A percentile compares a stretch with the other conserved stretches of the same genome.
phyloP scores from a whole-genome alignment of 2,888 invertebrate genomes.

The Campaea margaritaria region DNA sequence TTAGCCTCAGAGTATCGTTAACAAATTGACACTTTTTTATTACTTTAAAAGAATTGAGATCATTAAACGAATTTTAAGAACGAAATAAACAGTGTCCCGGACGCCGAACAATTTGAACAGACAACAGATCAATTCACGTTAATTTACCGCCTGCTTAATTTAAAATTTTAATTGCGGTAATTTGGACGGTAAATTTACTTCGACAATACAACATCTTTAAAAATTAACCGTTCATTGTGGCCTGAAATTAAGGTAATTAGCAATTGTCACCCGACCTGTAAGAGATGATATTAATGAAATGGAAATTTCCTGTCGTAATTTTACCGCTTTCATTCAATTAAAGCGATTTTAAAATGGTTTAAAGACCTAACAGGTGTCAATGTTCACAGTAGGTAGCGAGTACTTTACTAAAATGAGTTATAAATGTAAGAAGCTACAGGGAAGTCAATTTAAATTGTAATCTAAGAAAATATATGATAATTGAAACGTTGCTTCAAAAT shows the following conservation, averaged over 20 bases:
- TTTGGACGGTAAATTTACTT: slow-evolving; percentile 50
- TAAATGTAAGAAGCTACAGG: slow-evolving; percentile 4
- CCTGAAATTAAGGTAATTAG: slow-evolving; percentile 51
- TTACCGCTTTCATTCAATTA: slow-evolving; percentile 8
- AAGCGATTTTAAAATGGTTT: slow-evolving; percentile 19
- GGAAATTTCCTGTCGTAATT: slow-evolving; percentile 23
- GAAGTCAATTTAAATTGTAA: slow-evolving; percentile 4
- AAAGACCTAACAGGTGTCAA: slow-evolving; percentile 23
- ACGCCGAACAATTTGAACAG: slow-evolving; percentile 52
- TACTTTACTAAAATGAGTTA: not conserved
- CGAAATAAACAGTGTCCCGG: slow-evolving; percentile 53
- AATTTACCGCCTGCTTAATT: slow-evolving; percentile 70
- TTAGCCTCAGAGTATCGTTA: slow-evolving; percentile 54
- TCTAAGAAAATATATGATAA: not conserved
- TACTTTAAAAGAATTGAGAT: slow-evolving; percentile 50
- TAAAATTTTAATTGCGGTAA: slow-evolving; percentile 66
- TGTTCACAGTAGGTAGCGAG: slow-evolving; percentile 2
- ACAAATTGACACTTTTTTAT: slow-evolving; percentile 70
- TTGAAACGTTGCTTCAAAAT: too few relatives aligned
- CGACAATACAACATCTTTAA: slow-evolving; percentile 35
- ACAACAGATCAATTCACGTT: slow-evolving; percentile 64
- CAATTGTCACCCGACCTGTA: slow-evolving; percentile 49
- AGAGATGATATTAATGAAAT: slow-evolving; percentile 22
- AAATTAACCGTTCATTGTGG: slow-evolving; percentile 38
- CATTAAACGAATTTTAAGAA: slow-evolving; percentile 67